Conservation (phyloP, 2,797 vertebrate species). For the Chaenodraco wilsoni region DNA sequence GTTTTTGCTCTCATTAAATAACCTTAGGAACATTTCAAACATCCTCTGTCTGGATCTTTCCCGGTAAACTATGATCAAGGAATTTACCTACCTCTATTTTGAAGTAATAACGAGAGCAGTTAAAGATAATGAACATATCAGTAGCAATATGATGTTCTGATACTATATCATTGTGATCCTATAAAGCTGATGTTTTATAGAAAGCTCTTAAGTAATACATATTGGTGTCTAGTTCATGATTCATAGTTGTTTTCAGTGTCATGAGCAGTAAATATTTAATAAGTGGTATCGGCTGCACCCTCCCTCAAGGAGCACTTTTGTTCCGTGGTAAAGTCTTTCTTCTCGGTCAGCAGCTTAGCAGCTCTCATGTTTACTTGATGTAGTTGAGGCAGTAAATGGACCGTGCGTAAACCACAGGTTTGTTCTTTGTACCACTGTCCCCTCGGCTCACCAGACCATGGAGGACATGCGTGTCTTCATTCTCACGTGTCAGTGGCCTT, state of each 20-base stretch:
- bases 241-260: background rate
- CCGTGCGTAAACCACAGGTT: slow-evolving; percentile 34
- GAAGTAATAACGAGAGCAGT: background rate
- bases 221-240: background rate
- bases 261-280: slow-evolving; percentile 47
- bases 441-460: slow-evolving; percentile 35
- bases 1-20: background rate
- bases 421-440: slow-evolving; percentile 33
- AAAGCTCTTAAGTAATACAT: background rate
- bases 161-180: background rate
- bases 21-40: background rate
- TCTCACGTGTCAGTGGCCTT: slow-evolving; percentile 43
- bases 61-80: background rate
- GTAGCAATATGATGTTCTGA: background rate
- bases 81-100: slow-evolving; percentile 6
- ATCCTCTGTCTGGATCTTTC: background rate
- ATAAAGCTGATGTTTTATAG: background rate
- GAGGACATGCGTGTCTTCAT: slow-evolving; percentile 30
- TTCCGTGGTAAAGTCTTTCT: background rate
- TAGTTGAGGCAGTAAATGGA: slow-evolving; percentile 45
- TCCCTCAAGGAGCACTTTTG: slow-evolving; percentile 17
- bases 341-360: slow-evolving; percentile 11
- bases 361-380: slow-evolving; percentile 27
- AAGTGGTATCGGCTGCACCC: slow-evolving; percentile 9
- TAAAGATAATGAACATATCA: background rate